Evolutionary conservation across 2,888 invertebrate species (phyloP).

Genomic region (Leptogaster cylindrica): DNA sequence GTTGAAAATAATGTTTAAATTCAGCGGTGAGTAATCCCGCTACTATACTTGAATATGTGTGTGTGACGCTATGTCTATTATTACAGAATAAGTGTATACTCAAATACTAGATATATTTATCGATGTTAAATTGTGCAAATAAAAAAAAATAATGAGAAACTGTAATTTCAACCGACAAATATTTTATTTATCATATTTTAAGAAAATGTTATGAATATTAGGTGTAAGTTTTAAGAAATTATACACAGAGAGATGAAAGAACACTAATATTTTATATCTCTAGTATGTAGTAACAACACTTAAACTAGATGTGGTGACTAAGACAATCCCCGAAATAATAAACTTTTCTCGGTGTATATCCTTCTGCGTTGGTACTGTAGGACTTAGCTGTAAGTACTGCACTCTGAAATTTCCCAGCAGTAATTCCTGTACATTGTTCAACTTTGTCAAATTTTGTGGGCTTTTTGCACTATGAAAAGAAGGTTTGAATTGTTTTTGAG

Average conservation of each 20-base stretch:
- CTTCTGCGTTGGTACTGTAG: no score
- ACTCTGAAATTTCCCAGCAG: no score
- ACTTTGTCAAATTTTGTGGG: no score
- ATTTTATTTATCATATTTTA: constrained; percentile 33
- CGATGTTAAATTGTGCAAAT: constrained; percentile 52
- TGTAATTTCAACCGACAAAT: constrained; percentile 58
- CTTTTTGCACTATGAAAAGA: no score
- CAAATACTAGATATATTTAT: constrained; percentile 22
- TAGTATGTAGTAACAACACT: constrained; percentile 35
- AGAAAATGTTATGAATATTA: no score
- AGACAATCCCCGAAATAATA: constrained; percentile 40
- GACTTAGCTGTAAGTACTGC: no score
- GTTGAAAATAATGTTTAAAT: constrained; percentile 12
- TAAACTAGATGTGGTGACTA: constrained; percentile 27
- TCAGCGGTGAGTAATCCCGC: no score
- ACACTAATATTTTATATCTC: constrained; percentile 25
- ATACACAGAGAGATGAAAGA: constrained; percentile 44
- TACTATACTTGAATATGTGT: background rate
- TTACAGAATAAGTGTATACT: constrained; percentile 10
- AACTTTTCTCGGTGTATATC: background rate
- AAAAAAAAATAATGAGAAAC: constrained; percentile 57
- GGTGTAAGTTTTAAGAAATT: constrained; percentile 39
- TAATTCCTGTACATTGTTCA: no score
- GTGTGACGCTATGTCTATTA: constrained; percentile 1
- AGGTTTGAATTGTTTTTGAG: no score